Conservation (phyloP, 2,888 invertebrate genomes). For the Cantharis rufa region DNA sequence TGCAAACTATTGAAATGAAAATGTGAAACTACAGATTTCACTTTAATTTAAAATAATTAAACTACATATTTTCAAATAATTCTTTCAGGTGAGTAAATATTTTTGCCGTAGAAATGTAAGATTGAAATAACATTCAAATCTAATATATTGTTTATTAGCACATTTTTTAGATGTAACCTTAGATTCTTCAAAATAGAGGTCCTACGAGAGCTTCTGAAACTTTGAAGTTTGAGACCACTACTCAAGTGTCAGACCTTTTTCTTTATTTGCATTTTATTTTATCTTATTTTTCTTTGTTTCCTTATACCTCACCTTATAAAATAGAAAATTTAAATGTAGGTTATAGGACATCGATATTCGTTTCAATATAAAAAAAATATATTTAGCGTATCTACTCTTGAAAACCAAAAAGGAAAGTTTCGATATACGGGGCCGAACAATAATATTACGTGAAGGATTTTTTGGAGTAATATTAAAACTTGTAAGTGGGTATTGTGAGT, state of each 20-base stretch:
- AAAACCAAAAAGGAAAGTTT: neutral
- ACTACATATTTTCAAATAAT: too few species aligned
- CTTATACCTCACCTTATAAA: neutral
- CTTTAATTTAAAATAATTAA: too few species aligned
- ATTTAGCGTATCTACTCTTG: neutral
- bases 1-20: too few species aligned
- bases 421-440: neutral
- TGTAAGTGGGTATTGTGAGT: neutral
- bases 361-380: neutral
- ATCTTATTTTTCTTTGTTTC: neutral
- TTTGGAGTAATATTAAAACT: too few species aligned
- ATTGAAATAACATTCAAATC: neutral
- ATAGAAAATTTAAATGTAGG: neutral
- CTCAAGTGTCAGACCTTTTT: neutral
- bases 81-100: neutral
- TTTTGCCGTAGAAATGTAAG: neutral
- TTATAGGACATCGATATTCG: neutral
- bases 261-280: neutral
- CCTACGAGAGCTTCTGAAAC: neutral
- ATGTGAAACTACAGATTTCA: neutral
- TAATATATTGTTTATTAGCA: neutral
- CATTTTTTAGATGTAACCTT: neutral
- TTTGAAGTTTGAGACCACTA: constrained; percentile 2
- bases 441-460: neutral
- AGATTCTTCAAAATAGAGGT: neutral